These are phyloP conservation scores for Hirundo rustica DNA, from an alignment of 2,797 vertebrate species.

Conservation along the genomic window DNA sequence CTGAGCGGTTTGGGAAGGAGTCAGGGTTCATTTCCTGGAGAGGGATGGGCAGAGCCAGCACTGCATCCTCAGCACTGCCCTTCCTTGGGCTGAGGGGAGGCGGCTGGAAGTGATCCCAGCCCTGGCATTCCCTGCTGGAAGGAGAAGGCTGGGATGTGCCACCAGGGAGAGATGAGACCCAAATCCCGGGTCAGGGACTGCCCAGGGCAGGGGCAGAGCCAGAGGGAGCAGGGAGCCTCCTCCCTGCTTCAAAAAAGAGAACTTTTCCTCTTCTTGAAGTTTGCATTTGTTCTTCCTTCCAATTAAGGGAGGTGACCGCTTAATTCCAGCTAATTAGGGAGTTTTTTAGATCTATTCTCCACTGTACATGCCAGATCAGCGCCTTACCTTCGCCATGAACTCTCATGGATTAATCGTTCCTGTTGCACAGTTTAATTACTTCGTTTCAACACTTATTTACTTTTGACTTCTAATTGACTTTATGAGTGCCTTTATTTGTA, in stretches of 20 bases:
- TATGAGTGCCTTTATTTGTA: conserved; percentile 28
- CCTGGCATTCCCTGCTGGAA: neutral
- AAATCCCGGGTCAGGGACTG: accelerated
- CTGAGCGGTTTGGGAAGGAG: neutral
- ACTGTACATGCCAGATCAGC: neutral
- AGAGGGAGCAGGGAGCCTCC: neutral
- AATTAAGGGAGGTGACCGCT: conserved; percentile 18
- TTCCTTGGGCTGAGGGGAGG: neutral
- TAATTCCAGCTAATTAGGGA: conserved; percentile 47
- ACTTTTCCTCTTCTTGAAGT: neutral
- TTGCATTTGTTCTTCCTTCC: neutral
- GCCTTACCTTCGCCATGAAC: neutral
- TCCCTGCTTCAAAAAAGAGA: neutral
- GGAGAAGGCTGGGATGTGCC: accelerated
- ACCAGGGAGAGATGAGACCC: neutral
- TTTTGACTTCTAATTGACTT: conserved; percentile 66
- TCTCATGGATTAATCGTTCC: conserved; percentile 39
- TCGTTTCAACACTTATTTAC: conserved; percentile 45
- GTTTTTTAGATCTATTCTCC: conserved; percentile 5
- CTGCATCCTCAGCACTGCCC: neutral
- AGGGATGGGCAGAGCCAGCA: neutral
- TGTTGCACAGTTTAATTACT: conserved; percentile 40
- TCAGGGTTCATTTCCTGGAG: neutral
- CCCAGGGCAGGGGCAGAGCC: neutral
- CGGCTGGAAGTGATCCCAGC: neutral